phyloP scores from a whole-genome alignment of 2,888 invertebrate species.

The Fragum fragum region DNA sequence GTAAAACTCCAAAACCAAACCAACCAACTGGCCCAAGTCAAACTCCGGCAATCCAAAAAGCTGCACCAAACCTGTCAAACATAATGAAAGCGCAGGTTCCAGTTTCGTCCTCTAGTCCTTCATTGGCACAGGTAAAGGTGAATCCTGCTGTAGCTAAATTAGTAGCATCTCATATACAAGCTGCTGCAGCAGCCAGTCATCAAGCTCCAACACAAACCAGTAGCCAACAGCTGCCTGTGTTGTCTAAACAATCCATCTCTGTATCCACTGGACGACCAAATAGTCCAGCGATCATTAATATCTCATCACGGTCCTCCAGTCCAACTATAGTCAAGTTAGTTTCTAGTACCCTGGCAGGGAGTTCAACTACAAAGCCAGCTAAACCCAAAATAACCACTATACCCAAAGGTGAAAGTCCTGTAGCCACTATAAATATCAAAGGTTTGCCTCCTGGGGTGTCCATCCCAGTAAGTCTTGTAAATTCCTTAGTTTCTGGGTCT shows the following conservation, averaged over 20 bases:
- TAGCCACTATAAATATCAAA: slow-evolving; percentile 67
- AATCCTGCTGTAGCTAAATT: slow-evolving; percentile 64
- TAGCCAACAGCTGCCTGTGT: not conserved
- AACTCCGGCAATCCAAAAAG: slow-evolving; percentile 7
- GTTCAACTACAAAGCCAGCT: not conserved
- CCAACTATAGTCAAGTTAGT: slow-evolving; percentile 63
- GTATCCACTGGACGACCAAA: slow-evolving; percentile 45
- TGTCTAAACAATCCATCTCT: not conserved
- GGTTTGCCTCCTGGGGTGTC: slow-evolving; percentile 65
- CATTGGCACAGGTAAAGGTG: slow-evolving; percentile 50
- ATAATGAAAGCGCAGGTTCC: slow-evolving; percentile 67
- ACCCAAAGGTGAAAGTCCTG: slow-evolving; percentile 47
- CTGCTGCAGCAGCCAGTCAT: slow-evolving; percentile 25
- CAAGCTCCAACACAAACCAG: not conserved
- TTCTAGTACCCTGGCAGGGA: slow-evolving; percentile 26
- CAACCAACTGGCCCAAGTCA: slow-evolving; percentile 7
- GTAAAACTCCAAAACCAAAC: slow-evolving; percentile 47
- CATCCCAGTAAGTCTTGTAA: slow-evolving; percentile 63
- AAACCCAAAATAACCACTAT: slow-evolving; percentile 6
- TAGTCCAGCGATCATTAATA: slow-evolving; percentile 65
- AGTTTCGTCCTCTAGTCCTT: slow-evolving; percentile 37
- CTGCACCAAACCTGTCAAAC: slow-evolving; percentile 41
- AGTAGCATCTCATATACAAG: slow-evolving; percentile 58
- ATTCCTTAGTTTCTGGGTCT: slow-evolving; percentile 65
- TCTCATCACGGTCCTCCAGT: slow-evolving; percentile 51